Evolutionary conservation across 2,113 vertebrate species (phyloP), one percentile per base, ranked within the genome.

Genomic region (Larimichthys polyactis): DNA sequence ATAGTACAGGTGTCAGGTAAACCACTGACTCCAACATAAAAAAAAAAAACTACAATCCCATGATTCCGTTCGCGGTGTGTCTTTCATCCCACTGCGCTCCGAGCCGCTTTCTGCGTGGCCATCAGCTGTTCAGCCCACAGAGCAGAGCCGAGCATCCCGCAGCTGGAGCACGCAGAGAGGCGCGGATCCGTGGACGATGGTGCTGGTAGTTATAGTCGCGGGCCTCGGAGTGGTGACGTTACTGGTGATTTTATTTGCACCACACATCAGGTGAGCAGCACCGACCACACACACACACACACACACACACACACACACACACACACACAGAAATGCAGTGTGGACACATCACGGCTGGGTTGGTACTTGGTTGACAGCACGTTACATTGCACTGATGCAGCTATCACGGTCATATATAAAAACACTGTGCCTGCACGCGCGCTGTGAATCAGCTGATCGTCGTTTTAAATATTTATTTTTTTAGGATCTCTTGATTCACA

Each of bases 221-320:
- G 90, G 92, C 43, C 90, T 94, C 67, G 87, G 94, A 36, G 82
- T 95, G 4, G 89, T 95, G 62, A 89, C 90, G 16, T 52, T 97
- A 15, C 84, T 97, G 24, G 87, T 95, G 19, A 24, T 96, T 75
- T 87, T 94, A 79, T 94, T 96, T 76, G 92, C 94, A 12, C 94
- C 96, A 70, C 94, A 94, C 51, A 95, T 97, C 92, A 95, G 97
- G 97, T 98, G 92, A 90, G 96, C 82, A 4, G 24, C 65, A 4
- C 4, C 1, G 1, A 11, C 14, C 32, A 3, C 10, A 8, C 36
- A 36, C 44, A 4, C 44, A 14, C 44, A 3, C 12, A 14, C 44
- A 0, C 44, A 11, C 44, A 4, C 44, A 46, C 4, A 4, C 12
- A 14, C 44, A 0, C 44, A 11, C 44, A 4, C 44, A 46, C 4